Percentiles rank a stretch among this genome's conserved stretches.
Conservation (phyloP, 1,140 invertebrate genomes). For the Apis dorsata region DNA sequence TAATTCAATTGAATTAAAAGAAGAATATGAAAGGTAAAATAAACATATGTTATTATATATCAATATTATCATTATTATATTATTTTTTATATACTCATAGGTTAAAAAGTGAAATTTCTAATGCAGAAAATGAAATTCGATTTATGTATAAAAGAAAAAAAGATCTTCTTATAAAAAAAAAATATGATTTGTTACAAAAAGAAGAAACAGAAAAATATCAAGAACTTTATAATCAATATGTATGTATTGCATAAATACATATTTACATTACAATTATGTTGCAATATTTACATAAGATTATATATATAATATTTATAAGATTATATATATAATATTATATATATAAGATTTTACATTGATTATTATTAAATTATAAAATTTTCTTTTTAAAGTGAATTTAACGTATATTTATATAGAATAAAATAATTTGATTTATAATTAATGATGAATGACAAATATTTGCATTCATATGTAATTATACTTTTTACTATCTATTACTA, state of each 20-base stretch:
- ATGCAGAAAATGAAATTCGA: constrained; percentile 79
- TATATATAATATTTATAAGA: too few species aligned
- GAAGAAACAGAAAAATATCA: not conserved
- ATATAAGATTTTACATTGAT: too few species aligned
- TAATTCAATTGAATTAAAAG: constrained; percentile 1
- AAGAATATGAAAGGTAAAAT: not conserved
- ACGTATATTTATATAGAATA: too few species aligned
- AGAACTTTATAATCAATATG: constrained; percentile 90
- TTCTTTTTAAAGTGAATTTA: too few species aligned
- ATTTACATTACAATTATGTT: not conserved
- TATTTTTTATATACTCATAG: not conserved
- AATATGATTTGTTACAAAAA: constrained; percentile 86
- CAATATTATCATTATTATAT: constrained; percentile 5
- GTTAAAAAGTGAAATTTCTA: not conserved
- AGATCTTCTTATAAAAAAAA: constrained; percentile 95
- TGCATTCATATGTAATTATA: too few species aligned
- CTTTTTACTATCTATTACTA: too few species aligned
- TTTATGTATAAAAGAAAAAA: constrained; percentile 93
- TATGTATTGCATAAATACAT: constrained; percentile 74
- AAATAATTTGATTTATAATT: too few species aligned
- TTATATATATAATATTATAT: too few species aligned
- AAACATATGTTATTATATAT: not conserved
- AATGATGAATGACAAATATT: too few species aligned
- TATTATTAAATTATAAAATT: too few species aligned
- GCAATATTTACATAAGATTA: too few species aligned